These are phyloP conservation scores for Tautogolabrus adspersus DNA, from an alignment of 2,113 vertebrate species.

Conservation along the genomic window DNA sequence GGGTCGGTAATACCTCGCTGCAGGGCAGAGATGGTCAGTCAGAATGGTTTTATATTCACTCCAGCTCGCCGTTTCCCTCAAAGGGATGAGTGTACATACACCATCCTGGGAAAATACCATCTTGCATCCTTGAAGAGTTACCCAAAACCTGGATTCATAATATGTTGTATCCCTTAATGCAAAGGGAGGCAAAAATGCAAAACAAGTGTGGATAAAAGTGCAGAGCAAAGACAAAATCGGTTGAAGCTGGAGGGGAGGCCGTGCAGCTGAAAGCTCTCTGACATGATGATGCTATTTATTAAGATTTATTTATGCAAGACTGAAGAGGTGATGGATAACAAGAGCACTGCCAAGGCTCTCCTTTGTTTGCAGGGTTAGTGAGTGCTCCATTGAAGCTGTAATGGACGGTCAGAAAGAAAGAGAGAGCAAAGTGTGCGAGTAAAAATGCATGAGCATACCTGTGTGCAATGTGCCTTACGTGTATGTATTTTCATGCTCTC, in stretches of 20 bases:
- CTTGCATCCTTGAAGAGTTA: slow-evolving; percentile 54
- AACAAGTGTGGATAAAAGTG: slow-evolving; percentile 69
- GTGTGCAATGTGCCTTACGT: slow-evolving; percentile 12
- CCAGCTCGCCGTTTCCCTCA: slow-evolving; percentile 16
- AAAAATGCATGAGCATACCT: slow-evolving; percentile 15
- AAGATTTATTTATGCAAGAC: slow-evolving; percentile 80
- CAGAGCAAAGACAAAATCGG: slow-evolving; percentile 64
- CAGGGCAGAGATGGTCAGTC: slow-evolving; percentile 37
- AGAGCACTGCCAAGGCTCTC: slow-evolving; percentile 68
- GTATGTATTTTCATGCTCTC: slow-evolving; percentile 8
- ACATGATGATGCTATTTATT: slow-evolving; percentile 78
- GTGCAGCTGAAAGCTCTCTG: slow-evolving; percentile 72
- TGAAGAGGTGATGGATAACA: slow-evolving; percentile 79
- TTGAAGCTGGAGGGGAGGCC: slow-evolving; percentile 64
- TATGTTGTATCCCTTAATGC: slow-evolving; percentile 62
- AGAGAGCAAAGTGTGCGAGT: slow-evolving; percentile 20
- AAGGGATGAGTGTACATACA: slow-evolving; percentile 28
- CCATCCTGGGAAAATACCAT: slow-evolving; percentile 46
- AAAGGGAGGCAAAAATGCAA: slow-evolving; percentile 69
- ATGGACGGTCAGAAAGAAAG: slow-evolving; percentile 45
- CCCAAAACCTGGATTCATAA: slow-evolving; percentile 41
- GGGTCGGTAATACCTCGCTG: slow-evolving; percentile 51
- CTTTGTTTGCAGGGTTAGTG: slow-evolving; percentile 69
- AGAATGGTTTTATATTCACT: slow-evolving; percentile 46
- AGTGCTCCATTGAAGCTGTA: slow-evolving; percentile 52